Evolutionary conservation across 2,113 vertebrate species (phyloP), one percentile per base, ranked within the genome.

Genomic region (Notiomystis cincta): DNA sequence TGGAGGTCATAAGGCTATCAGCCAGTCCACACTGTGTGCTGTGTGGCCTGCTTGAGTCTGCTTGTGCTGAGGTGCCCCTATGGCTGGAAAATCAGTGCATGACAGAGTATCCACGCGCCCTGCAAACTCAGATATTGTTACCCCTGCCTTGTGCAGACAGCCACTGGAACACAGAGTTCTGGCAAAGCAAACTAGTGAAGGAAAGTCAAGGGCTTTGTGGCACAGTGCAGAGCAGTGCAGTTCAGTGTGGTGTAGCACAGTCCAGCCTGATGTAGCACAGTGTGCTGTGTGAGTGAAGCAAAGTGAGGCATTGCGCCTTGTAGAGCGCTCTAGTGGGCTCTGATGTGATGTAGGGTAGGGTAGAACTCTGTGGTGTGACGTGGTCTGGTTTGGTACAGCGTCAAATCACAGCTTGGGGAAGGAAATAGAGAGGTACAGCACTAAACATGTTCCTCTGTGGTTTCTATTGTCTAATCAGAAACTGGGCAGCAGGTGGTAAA

Each of bases 101-200:
- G 31, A 13, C 47, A n/a, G n/a, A 66, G 25, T 21, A 31, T 65
- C 10, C 19, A 42, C 0, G 1, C 13, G 6, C 23, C 37, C 42
- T 1, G 1, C 6, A 66, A 77, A 78, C 0, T 0, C n/a, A 50
- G 53, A 17, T 5, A 2, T 18, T 48, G 19, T 17, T 3, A 3
- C 33, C 13, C 19, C 10, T n/a, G 19, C 13, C 54, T 89, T 48
- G 4, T 37, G 22, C 16, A 48, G 38, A 10, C 8, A 57, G n/a
- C 25, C 44, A 76, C 25, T 60, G 23, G 23, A 54, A 31, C 22
- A 37, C 5, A 6, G 5, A 15, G 33, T 15, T 69, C 33, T 24
- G 21, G 20, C 13, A 42, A 69, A 72, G 71, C 2, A 58, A 48
- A 6, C 51, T 25, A 23, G 17, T 5, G 12, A 82, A 24, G 48